Percentiles rank a stretch among this genome's conserved stretches.
Evolutionary conservation across 1,140 invertebrate genomes (phyloP).

Genomic region (Drosophila biarmipes): DNA sequence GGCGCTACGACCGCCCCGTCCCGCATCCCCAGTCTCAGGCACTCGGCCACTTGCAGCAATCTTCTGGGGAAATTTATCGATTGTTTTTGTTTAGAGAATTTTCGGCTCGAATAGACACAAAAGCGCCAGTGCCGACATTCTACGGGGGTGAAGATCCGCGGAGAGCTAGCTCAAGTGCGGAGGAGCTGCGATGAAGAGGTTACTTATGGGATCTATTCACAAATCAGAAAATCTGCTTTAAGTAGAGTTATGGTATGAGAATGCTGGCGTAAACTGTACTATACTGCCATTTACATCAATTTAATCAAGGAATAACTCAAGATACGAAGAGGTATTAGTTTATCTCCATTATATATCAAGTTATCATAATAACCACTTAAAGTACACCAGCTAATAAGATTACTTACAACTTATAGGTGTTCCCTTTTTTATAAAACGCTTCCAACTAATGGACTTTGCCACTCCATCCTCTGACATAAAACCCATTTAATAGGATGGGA

Average conservation of each 20-base stretch:
- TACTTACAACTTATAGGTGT: not conserved
- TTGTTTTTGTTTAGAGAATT: conserved; percentile 78
- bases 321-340: not conserved
- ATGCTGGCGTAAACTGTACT: conserved; percentile 5
- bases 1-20: conserved; percentile 46
- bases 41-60: conserved; percentile 74
- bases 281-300: conserved; percentile 15
- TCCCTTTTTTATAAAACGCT: conserved; percentile 1
- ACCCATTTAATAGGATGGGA: conserved; percentile 8
- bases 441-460: conserved; percentile 11
- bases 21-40: not conserved
- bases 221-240: conserved; percentile 15
- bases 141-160: not conserved
- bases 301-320: conserved; percentile 7
- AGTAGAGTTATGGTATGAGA: conserved; percentile 19
- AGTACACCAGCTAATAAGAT: not conserved
- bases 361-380: conserved; percentile 1
- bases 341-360: too few species aligned
- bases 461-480: not conserved
- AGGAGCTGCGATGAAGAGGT: conserved; percentile 2
- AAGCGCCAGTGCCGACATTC: conserved; percentile 66
- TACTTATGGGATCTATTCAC: conserved; percentile 18
- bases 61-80: conserved; percentile 78
- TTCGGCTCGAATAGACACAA: conserved; percentile 72
- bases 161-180: not conserved